Percentiles rank a stretch among this genome's conserved stretches.
These are phyloP conservation scores for Andricus curvator DNA, from an alignment of 2,888 invertebrate species.

Conservation along the genomic window DNA sequence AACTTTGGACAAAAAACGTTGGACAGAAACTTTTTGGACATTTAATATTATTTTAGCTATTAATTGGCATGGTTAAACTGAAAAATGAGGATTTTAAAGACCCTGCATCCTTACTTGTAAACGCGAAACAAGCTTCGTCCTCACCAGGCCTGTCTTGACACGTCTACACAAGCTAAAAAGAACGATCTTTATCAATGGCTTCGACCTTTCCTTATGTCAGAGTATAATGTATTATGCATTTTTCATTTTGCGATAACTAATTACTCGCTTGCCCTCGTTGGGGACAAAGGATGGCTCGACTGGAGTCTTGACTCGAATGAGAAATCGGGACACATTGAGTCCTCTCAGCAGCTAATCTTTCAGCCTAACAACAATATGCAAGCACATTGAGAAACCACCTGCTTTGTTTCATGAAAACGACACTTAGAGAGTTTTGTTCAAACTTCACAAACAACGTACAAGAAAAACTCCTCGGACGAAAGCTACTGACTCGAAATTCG, in stretches of 20 bases:
- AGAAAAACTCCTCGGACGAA: constrained; percentile 28
- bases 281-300: constrained; percentile 18
- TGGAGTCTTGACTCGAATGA: constrained; percentile 18
- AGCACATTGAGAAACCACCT: constrained; percentile 28
- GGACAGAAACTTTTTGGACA: not conserved
- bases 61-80: constrained; percentile 1
- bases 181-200: constrained; percentile 64
- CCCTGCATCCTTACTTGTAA: constrained; percentile 31
- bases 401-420: constrained; percentile 9
- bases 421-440: constrained; percentile 24
- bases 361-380: constrained; percentile 31
- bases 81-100: constrained; percentile 26
- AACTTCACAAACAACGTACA: constrained; percentile 29
- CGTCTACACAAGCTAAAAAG: constrained; percentile 74
- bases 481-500: constrained; percentile 28
- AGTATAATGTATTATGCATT: constrained; percentile 24
- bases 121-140: constrained; percentile 46
- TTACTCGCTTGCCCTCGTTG: constrained; percentile 2
- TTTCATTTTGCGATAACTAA: constrained; percentile 28
- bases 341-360: constrained; percentile 25
- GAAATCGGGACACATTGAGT: not conserved
- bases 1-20: not conserved
- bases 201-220: constrained; percentile 42
- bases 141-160: constrained; percentile 74
- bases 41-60: not conserved